These are phyloP conservation scores for Menura novaehollandiae DNA, from an alignment of 2,113 vertebrate species.

Conservation along the genomic window DNA sequence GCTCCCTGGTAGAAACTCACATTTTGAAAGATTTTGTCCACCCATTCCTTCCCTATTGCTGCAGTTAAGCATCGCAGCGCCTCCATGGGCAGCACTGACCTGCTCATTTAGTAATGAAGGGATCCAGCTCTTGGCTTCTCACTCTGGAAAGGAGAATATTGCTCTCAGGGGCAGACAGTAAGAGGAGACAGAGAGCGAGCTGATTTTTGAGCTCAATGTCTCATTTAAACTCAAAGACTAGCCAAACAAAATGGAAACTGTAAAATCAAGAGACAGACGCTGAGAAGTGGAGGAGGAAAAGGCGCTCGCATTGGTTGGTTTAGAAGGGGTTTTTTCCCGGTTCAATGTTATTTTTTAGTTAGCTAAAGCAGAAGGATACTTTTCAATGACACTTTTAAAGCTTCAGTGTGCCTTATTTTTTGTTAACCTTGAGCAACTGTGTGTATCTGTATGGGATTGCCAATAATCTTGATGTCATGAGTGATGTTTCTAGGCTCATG, in stretches of 20 bases:
- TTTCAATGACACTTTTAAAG: background rate
- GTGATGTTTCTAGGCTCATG: background rate
- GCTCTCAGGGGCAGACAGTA: fast-evolving
- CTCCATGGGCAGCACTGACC: background rate
- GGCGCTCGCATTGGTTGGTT: background rate
- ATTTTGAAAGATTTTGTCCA: background rate
- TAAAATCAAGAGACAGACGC: background rate
- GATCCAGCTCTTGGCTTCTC: background rate
- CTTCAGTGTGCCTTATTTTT: background rate
- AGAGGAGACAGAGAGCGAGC: background rate
- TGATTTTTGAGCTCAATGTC: background rate
- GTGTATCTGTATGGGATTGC: background rate
- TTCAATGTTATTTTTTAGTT: background rate
- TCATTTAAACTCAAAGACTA: background rate
- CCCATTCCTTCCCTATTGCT: background rate
- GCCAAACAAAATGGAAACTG: background rate
- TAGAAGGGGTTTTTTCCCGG: background rate
- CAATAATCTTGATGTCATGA: background rate
- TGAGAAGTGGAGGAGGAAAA: background rate
- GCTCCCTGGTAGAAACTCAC: background rate
- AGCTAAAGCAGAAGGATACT: background rate
- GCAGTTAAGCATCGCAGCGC: background rate
- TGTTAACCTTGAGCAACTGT: background rate
- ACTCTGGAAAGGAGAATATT: background rate
- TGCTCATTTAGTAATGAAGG: no score